Percentiles rank a stretch among this genome's conserved stretches.
Conservation (phyloP, 2,113 vertebrate genomes). For the Casuarius casuarius region DNA sequence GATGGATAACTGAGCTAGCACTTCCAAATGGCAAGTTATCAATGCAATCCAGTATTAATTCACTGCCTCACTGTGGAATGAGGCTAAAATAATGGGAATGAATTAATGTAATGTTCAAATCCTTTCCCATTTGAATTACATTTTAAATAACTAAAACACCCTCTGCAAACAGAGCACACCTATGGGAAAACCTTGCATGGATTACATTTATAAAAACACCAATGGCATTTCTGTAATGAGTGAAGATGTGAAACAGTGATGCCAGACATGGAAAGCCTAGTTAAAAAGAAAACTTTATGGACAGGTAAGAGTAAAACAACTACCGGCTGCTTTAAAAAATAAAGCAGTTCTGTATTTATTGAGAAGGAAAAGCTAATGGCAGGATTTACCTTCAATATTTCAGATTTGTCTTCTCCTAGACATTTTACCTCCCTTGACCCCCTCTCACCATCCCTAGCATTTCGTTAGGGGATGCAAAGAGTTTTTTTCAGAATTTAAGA, state of each 20-base stretch:
- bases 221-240: background rate
- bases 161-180: background rate
- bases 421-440: background rate
- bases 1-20: background rate
- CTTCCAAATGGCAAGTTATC: background rate
- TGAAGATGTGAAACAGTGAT: background rate
- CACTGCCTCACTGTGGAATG: background rate
- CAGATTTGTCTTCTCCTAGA: background rate
- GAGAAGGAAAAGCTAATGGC: background rate
- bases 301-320: background rate
- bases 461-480: background rate
- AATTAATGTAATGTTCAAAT: background rate
- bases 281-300: background rate
- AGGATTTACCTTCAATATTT: background rate
- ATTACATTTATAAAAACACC: background rate
- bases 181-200: rapidly evolving
- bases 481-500: background rate
- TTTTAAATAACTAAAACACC: background rate
- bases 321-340: background rate
- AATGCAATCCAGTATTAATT: background rate
- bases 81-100: background rate
- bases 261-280: background rate
- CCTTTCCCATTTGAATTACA: background rate
- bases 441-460: background rate
- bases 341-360: background rate